Conservation (phyloP, 2,113 vertebrate genomes). For the Thermophis baileyi region DNA sequence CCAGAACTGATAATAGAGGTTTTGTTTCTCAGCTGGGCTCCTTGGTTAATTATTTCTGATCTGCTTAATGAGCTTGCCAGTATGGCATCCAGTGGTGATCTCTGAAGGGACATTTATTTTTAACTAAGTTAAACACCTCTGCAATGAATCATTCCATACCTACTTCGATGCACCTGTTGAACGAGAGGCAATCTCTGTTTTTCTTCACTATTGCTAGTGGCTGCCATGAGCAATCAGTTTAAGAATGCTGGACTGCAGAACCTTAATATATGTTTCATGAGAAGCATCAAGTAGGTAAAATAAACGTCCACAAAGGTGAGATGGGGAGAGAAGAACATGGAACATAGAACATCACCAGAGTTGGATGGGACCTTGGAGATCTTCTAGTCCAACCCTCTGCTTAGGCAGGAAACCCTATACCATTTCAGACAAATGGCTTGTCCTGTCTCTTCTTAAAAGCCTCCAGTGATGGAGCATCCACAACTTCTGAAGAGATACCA, state of each 20-base stretch:
- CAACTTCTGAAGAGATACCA: no score
- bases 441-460: no score
- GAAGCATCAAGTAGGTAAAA: background rate
- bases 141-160: conserved; percentile 20
- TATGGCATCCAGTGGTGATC: conserved; percentile 51
- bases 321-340: background rate
- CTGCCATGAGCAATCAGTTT: background rate
- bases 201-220: background rate
- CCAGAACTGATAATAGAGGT: conserved; percentile 33
- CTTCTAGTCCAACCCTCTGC: background rate
- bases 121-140: conserved; percentile 51
- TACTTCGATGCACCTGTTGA: background rate
- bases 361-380: background rate
- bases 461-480: no score
- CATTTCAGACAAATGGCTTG: background rate
- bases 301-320: background rate
- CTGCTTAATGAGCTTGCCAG: conserved; percentile 48
- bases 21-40: conserved; percentile 58
- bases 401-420: no score
- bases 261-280: background rate
- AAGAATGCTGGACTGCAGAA: background rate
- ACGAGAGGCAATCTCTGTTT: background rate
- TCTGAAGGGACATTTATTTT: background rate
- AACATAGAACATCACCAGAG: background rate
- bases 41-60: conserved; percentile 66